These are phyloP conservation scores for Seriola rivoliana DNA, from an alignment of 2,113 vertebrate species.

Conservation along the genomic window DNA sequence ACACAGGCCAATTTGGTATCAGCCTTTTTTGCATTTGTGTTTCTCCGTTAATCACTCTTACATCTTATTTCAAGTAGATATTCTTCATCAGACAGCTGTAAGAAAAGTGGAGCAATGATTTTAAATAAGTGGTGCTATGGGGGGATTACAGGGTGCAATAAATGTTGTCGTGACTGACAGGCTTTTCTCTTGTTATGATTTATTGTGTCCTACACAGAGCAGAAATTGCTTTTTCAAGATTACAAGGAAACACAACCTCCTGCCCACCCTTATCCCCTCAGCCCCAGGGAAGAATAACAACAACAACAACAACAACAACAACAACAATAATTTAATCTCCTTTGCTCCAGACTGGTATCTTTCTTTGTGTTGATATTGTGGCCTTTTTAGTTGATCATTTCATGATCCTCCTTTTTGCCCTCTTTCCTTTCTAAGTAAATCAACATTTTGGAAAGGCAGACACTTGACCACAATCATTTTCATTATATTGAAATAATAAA, in stretches of 20 bases:
- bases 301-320: conserved; percentile 67
- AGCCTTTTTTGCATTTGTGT: conserved; percentile 53
- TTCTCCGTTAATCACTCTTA: conserved; percentile 25
- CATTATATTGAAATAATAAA: conserved; percentile 68
- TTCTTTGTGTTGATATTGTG: conserved; percentile 71
- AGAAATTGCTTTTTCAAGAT: conserved; percentile 69
- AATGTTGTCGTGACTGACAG: conserved; percentile 67
- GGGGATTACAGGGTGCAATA: conserved; percentile 81
- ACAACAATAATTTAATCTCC: conserved; percentile 74
- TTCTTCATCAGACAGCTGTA: conserved; percentile 35
- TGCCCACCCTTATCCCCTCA: conserved; percentile 33
- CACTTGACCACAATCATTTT: conserved; percentile 54
- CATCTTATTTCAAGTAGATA: conserved; percentile 43
- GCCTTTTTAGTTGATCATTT: conserved; percentile 66
- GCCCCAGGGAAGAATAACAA: conserved; percentile 36
- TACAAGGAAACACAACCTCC: conserved; percentile 51
- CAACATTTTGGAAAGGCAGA: conserved; percentile 43
- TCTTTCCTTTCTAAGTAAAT: conserved; percentile 33
- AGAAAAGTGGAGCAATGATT: conserved; percentile 51
- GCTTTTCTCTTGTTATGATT: conserved; percentile 50
- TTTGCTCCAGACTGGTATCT: conserved; percentile 64
- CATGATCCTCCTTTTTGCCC: conserved; percentile 54
- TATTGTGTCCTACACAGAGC: conserved; percentile 51
- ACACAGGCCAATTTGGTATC: conserved; percentile 46
- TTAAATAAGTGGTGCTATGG: conserved; percentile 58